These are phyloP conservation scores for Drosophila meridionalis DNA, from an alignment of 2,888 invertebrate species.

Conservation along the genomic window DNA sequence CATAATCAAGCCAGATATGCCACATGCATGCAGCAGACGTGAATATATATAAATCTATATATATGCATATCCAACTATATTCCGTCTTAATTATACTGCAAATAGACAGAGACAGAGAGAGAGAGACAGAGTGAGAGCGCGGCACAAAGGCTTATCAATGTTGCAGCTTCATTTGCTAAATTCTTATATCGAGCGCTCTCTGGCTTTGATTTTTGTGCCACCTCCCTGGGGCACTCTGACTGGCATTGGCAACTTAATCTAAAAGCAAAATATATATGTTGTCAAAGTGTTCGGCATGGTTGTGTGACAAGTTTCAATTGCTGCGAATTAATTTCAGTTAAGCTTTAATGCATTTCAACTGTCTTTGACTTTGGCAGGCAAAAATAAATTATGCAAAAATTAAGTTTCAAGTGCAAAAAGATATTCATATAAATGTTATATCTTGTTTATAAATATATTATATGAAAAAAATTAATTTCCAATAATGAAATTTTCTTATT, in stretches of 20 bases:
- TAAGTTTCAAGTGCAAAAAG: background rate
- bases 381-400: background rate
- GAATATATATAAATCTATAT: constrained; percentile 6
- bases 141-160: constrained; percentile 54
- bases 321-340: background rate
- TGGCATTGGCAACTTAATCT: constrained; percentile 31
- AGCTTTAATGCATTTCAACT: constrained; percentile 7
- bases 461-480: no score
- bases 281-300: constrained; percentile 15
- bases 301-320: constrained; percentile 15
- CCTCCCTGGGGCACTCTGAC: constrained; percentile 35
- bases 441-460: background rate
- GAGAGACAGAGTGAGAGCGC: background rate
- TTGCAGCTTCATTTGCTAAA: constrained; percentile 42
- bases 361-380: background rate
- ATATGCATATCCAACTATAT: background rate
- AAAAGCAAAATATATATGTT: constrained; percentile 30
- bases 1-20: constrained; percentile 44
- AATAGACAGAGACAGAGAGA: constrained; percentile 2
- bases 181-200: constrained; percentile 3
- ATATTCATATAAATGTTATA: background rate
- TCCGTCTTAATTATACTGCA: constrained; percentile 44
- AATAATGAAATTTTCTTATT: no score
- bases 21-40: constrained; percentile 9
- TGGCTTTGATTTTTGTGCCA: constrained; percentile 46